Evolutionary conservation across 2,888 invertebrate species (phyloP).

Genomic region (Trichogramma dendrolimi): DNA sequence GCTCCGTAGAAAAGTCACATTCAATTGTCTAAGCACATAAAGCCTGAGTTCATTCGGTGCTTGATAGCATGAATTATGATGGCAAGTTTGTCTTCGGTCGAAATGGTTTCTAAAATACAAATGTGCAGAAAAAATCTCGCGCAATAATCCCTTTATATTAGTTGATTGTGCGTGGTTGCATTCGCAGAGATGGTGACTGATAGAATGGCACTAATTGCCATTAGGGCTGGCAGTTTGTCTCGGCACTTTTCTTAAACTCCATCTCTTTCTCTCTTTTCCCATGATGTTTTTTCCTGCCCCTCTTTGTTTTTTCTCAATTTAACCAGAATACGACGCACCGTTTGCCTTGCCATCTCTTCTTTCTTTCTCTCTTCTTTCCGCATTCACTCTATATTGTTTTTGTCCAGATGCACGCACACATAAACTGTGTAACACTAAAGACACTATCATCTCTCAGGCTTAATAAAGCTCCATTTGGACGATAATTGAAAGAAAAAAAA

Average conservation of each 20-base stretch:
- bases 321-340: slow-evolving; percentile 28
- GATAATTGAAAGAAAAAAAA: no score
- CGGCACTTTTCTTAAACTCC: slow-evolving; percentile 27
- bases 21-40: no score
- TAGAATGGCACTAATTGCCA: slow-evolving; percentile 52
- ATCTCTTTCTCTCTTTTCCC: slow-evolving; percentile 4
- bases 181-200: slow-evolving; percentile 31
- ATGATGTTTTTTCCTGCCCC: slow-evolving; percentile 2
- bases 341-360: slow-evolving; percentile 9
- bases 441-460: no score
- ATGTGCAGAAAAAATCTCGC: no score
- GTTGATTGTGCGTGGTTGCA: slow-evolving; percentile 21
- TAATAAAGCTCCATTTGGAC: no score
- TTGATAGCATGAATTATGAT: no score
- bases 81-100: no score
- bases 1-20: no score
- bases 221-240: slow-evolving; percentile 50
- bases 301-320: slow-evolving; percentile 31
- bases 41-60: no score
- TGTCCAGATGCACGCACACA: slow-evolving; percentile 9
- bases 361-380: neutral
- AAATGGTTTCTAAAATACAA: no score
- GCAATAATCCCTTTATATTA: no score
- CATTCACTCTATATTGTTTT: neutral
- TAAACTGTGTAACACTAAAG: no score